These are phyloP conservation scores for Triops cancriformis DNA, from an alignment of 1,140 invertebrate species.

Conservation along the genomic window DNA sequence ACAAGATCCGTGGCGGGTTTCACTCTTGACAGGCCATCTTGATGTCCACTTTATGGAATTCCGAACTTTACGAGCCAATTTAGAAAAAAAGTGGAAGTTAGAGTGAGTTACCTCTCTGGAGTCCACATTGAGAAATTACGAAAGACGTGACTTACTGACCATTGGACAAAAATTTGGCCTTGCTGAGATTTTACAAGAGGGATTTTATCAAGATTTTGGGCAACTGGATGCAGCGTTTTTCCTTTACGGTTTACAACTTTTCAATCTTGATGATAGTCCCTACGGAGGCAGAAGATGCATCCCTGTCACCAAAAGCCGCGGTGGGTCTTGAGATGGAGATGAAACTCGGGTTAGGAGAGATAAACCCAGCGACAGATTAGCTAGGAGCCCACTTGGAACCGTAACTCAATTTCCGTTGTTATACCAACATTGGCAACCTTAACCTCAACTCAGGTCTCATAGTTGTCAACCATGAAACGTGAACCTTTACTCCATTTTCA, in stretches of 20 bases:
- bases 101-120: not conserved
- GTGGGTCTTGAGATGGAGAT: not conserved
- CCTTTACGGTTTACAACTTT: not conserved
- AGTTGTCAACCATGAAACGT: too few relatives aligned
- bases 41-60: not conserved
- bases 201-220: not conserved
- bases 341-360: too few relatives aligned
- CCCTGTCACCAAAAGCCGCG: conserved; percentile 11
- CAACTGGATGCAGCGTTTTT: not conserved
- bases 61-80: not conserved
- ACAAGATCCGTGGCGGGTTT: not conserved
- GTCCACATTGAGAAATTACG: not conserved
- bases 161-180: not conserved
- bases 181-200: not conserved
- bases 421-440: too few relatives aligned
- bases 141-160: conserved; percentile 4
- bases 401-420: not conserved
- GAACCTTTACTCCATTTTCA: too few relatives aligned
- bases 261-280: not conserved
- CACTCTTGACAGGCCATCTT: not conserved
- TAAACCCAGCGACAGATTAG: not conserved
- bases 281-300: not conserved
- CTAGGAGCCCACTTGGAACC: not conserved
- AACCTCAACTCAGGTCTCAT: too few relatives aligned
- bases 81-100: not conserved